Conservation (phyloP, 2,888 invertebrate genomes). For the Diaperis boleti region DNA sequence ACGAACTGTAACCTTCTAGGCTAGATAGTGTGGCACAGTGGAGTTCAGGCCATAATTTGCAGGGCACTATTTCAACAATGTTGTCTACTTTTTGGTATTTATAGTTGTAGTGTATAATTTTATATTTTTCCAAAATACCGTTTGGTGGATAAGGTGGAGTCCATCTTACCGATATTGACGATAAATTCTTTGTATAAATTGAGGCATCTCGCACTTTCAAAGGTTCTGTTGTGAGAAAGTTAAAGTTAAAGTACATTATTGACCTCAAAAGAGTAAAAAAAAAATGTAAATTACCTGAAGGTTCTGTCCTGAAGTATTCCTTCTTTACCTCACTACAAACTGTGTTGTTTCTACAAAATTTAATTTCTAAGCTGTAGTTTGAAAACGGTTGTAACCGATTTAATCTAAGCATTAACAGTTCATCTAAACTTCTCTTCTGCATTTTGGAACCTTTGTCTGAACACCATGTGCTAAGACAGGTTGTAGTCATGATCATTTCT, state of each 20-base stretch:
- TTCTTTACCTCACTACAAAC: neutral
- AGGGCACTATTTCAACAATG: neutral
- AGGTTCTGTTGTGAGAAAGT: constrained; percentile 5
- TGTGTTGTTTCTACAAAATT: constrained; percentile 2
- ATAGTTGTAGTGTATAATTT: neutral
- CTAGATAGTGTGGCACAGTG: constrained; percentile 5
- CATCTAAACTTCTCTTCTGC: neutral
- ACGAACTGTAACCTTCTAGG: neutral
- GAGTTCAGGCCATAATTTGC: constrained; percentile 18
- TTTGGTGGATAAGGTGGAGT: constrained; percentile 23
- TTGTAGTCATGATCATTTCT: neutral
- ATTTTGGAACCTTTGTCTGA: neutral
- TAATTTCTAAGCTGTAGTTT: constrained; percentile 6
- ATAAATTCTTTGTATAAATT: constrained; percentile 9
- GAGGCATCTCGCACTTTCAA: neutral
- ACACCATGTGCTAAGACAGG: constrained; percentile 19
- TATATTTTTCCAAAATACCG: constrained; percentile 12
- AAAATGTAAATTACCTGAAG: constrained; percentile 2
- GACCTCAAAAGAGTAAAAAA: neutral
- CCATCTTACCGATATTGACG: constrained; percentile 10
- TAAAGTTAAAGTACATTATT: neutral
- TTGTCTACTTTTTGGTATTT: neutral
- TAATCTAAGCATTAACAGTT: neutral
- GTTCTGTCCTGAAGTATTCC: constrained; percentile 8
- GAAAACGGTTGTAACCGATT: constrained; percentile 5